Evolutionary conservation across 2,113 vertebrate species (phyloP).

Genomic region (Galeopterus variegatus): DNA sequence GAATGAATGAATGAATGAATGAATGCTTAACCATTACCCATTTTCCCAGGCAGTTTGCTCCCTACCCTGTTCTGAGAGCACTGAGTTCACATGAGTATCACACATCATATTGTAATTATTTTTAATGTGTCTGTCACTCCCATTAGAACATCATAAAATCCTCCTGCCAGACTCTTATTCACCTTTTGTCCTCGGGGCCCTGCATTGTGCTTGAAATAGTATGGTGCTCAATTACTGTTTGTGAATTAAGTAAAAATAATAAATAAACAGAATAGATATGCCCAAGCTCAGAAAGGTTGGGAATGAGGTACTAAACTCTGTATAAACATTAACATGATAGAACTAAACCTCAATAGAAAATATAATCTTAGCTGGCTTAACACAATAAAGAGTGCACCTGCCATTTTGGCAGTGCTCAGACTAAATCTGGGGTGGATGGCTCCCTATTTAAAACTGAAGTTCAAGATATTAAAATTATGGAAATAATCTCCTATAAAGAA

Average conservation of each 20-base stretch:
- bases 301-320: conserved; percentile 13
- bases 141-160: conserved; percentile 36
- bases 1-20: neutral
- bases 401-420: neutral
- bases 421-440: neutral
- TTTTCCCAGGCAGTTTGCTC: neutral
- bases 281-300: neutral
- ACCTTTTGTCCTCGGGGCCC: neutral
- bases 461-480: neutral
- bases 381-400: neutral
- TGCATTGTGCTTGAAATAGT: neutral
- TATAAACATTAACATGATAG: neutral
- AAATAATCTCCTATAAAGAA: neutral
- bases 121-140: conserved; percentile 36
- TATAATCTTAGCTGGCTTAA: neutral
- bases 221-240: neutral
- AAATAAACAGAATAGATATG: neutral
- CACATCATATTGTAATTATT: neutral
- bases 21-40: neutral
- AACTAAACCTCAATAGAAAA: conserved; percentile 6
- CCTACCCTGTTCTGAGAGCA: neutral
- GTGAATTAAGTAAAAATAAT: neutral
- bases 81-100: neutral
- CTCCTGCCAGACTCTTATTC: neutral
- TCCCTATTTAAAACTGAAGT: neutral